A percentile compares a stretch with the other conserved stretches of the same genome.
These are phyloP conservation scores for Butastur rufipennis DNA, from an alignment of 2,113 vertebrate species.

Conservation along the genomic window DNA sequence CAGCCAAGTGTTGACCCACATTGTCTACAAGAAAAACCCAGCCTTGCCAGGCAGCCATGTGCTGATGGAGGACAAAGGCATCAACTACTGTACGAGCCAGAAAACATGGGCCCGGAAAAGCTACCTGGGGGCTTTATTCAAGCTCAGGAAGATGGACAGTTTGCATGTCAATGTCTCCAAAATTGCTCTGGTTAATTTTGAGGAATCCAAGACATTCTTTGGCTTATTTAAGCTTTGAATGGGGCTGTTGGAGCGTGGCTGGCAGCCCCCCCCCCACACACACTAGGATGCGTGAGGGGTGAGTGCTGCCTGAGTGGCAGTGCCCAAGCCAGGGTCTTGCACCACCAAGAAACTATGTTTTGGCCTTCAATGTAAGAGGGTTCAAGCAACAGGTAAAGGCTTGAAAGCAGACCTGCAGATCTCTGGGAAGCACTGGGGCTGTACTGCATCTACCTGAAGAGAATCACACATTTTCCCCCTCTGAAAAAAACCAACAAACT, in stretches of 20 bases:
- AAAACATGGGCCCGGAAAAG: constrained; percentile 71
- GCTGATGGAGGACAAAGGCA: constrained; percentile 73
- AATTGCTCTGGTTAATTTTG: constrained; percentile 62
- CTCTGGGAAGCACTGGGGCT: background rate
- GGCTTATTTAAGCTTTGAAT: constrained; percentile 76
- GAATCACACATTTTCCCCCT: background rate
- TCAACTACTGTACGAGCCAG: constrained; percentile 45
- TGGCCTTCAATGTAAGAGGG: background rate
- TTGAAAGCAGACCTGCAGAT: fast-evolving
- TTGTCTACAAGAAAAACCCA: constrained; percentile 70
- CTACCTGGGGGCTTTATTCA: constrained; percentile 75
- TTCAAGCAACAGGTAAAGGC: background rate
- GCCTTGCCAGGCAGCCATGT: constrained; percentile 37
- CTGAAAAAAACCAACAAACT: background rate
- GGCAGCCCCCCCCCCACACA: background rate
- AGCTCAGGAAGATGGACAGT: constrained; percentile 65
- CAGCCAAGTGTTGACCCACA: constrained; percentile 63
- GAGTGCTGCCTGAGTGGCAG: background rate
- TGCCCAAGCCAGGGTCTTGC: background rate
- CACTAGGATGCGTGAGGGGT: fast-evolving
- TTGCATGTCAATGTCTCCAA: constrained; percentile 74
- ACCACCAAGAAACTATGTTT: background rate
- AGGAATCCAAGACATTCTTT: constrained; percentile 79
- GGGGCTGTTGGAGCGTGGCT: fast-evolving
- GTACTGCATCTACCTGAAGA: background rate